A percentile compares a stretch with the other conserved stretches of the same genome.
phyloP scores from a whole-genome alignment of 2,113 vertebrate genomes.

The Oryzias melastigma region DNA sequence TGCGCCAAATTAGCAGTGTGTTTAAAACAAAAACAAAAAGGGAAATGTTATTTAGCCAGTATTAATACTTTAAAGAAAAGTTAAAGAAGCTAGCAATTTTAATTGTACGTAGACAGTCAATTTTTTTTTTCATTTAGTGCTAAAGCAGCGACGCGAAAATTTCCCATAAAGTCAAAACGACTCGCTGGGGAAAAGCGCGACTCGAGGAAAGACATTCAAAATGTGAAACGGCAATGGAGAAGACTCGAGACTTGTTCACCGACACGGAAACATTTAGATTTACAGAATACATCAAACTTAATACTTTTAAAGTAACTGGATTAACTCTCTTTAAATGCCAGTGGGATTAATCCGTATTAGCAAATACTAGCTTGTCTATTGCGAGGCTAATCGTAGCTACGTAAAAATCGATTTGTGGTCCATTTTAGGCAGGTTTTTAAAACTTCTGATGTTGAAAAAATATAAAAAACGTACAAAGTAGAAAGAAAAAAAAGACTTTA shows the following conservation, averaged over 20 bases:
- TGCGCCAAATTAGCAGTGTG: neutral
- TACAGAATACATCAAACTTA: conserved; percentile 69
- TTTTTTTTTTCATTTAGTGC: neutral
- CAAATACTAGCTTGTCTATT: conserved; percentile 36
- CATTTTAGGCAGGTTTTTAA: conserved; percentile 43
- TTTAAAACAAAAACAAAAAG: too few species aligned
- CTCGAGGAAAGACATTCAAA: conserved; percentile 27
- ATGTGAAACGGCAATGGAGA: conserved; percentile 34
- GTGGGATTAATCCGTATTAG: conserved; percentile 47
- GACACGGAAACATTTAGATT: conserved; percentile 64
- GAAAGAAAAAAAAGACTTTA: conserved; percentile 63
- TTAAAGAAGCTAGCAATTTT: neutral
- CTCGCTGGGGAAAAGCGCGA: neutral
- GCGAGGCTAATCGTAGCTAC: conserved; percentile 35
- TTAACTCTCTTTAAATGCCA: conserved; percentile 38
- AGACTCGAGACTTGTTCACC: conserved; percentile 51
- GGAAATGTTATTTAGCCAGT: too few species aligned
- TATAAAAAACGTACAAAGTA: conserved; percentile 81
- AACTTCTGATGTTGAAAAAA: conserved; percentile 66
- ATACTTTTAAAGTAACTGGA: conserved; percentile 49
- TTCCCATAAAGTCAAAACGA: conserved; percentile 1
- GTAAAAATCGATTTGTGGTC: conserved; percentile 27
- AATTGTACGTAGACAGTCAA: neutral
- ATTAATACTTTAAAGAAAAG: too few species aligned
- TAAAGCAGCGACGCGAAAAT: neutral